Base-by-base conservation (phyloP, 2,797 vertebrate genomes). In the Phrynocephalus guinanensis region DNA sequence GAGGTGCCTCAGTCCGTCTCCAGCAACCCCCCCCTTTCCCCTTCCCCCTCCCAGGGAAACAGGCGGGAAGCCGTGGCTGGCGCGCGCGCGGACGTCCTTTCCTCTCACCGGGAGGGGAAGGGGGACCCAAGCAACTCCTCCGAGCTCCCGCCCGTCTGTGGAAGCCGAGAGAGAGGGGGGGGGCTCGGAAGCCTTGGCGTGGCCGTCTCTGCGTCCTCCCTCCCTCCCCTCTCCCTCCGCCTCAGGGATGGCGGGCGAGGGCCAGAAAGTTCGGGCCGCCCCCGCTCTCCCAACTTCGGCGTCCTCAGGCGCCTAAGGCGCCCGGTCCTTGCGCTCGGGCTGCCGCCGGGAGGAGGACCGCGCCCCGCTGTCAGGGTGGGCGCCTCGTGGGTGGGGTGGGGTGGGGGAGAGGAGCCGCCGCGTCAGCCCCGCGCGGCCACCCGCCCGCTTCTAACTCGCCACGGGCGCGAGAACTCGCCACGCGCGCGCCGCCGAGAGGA, bases 101-200 rank as follows among this genome's bases (percentile, higher is more conserved):
- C 9, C 52, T 56, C 9, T 56, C 52, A 56, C 52, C 9, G 52
- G 52, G 13, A 9, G 73, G 26, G 10, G 28, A n/a, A 38, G 72
- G 6, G 5, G n/a, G 4, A 2, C 7, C 26, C 1, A 16, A 48
- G 24, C 16, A 52, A 30, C 67, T 83, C 24, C 67, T 38, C 44
- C 67, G 15, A 52, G 67, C 6, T 52, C 67, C 66, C 82, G 5
- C 33, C 18, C 3, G 44, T 8, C 5, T 13, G 44, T 79, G 28
- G 70, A 71, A 79, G 76, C n/a, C 16, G 1, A 28, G 28, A 7
- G 13, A 9, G 0, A n/a, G 5, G 44, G 28, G 6, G 4, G 3
- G 13, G 3, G 3, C 1, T 20, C 1, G n/a, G 26, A 1, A 2
- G 6, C 2, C n/a, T 30, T 5, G 3, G 2, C 10, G 6, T 77